These are phyloP conservation scores for Varecia variegata DNA, from an alignment of 2,797 vertebrate genomes.

Conservation along the genomic window DNA sequence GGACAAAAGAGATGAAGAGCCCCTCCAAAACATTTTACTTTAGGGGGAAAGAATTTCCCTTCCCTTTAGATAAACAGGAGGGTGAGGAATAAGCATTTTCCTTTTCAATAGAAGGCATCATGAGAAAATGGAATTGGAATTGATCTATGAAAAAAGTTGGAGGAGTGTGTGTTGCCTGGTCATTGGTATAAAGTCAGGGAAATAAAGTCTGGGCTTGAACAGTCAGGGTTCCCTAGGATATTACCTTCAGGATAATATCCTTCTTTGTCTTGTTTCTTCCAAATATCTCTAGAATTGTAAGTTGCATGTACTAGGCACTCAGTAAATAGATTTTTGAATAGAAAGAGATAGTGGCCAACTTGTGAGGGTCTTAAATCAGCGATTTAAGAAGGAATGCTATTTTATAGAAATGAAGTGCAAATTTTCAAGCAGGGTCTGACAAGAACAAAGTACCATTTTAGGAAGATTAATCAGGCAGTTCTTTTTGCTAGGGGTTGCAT, in stretches of 20 bases:
- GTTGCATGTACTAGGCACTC: background rate
- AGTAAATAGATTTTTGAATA: conserved; percentile 13
- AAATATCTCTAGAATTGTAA: background rate
- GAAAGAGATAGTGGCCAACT: background rate
- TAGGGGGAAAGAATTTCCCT: background rate
- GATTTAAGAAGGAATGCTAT: background rate
- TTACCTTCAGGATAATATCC: background rate
- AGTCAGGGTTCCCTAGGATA: background rate
- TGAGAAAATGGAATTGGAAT: background rate
- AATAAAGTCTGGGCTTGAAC: background rate
- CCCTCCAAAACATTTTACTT: background rate
- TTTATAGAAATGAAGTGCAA: background rate
- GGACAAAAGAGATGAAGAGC: background rate
- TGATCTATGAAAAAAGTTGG: background rate
- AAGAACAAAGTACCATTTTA: conserved; percentile 36
- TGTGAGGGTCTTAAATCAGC: background rate
- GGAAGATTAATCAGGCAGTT: conserved; percentile 51
- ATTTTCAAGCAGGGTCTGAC: conserved; percentile 21
- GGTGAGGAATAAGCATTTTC: background rate
- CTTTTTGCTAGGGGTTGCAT: conserved; percentile 46
- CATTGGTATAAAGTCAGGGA: background rate
- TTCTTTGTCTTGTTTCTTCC: background rate
- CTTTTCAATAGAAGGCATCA: background rate
- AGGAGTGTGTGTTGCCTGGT: background rate
- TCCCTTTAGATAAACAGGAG: background rate